Percentiles rank a stretch among this genome's conserved stretches.
phyloP scores from a whole-genome alignment of 1,140 invertebrate species.

The Phthorimaea operculella region DNA sequence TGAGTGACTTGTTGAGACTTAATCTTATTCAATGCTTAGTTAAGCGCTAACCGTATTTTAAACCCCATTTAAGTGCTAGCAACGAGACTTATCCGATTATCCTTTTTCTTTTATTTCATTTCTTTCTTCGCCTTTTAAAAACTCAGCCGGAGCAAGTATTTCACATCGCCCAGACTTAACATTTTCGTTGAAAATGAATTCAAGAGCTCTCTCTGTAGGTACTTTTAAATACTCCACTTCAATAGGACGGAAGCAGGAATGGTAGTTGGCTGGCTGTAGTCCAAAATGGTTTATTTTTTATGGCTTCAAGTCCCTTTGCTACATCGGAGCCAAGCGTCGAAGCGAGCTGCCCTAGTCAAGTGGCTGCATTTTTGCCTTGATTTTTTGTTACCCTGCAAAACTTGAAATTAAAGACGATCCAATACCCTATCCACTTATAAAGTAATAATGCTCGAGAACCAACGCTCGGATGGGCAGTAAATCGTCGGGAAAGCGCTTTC shows the following conservation, averaged over 20 bases:
- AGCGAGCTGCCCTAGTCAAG: not conserved
- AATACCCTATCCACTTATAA: not conserved
- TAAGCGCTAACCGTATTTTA: too few species aligned
- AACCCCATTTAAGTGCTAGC: not conserved
- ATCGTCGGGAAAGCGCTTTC: conserved; percentile 36
- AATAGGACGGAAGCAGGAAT: conserved; percentile 42
- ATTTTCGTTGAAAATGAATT: conserved; percentile 29
- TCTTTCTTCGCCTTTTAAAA: too few species aligned
- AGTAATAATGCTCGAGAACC: too few species aligned
- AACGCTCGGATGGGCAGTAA: not conserved
- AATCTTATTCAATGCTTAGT: too few species aligned
- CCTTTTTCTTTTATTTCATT: too few species aligned
- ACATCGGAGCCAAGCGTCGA: conserved; percentile 24
- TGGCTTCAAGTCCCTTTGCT: conserved; percentile 32
- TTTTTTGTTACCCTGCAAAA: not conserved
- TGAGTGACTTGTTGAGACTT: too few species aligned
- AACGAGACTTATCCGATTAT: not conserved
- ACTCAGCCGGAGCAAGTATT: not conserved
- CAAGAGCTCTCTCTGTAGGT: conserved; percentile 38
- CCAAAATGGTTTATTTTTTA: conserved; percentile 59
- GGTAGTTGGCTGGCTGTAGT: conserved; percentile 42
- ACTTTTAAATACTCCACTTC: conserved; percentile 49
- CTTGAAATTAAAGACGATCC: not conserved
- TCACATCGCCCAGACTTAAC: conserved; percentile 7
- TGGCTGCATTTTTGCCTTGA: not conserved